Conservation (phyloP, 2,113 vertebrate species). For the Pangasianodon hypophthalmus region DNA sequence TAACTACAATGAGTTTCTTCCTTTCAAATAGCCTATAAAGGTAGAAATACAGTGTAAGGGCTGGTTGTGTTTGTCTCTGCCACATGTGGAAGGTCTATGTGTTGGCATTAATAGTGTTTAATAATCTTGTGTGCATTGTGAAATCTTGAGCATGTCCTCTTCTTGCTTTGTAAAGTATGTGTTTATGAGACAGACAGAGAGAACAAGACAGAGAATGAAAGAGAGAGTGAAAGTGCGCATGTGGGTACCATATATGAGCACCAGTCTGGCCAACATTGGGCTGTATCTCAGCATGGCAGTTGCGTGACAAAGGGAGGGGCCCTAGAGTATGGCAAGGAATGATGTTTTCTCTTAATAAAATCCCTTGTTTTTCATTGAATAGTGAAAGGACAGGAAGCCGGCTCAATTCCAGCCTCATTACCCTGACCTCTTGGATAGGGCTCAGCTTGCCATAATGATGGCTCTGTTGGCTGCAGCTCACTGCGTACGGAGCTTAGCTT, state of each 20-base stretch:
- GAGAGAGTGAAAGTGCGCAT: slow-evolving; percentile 49
- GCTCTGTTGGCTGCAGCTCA: slow-evolving; percentile 56
- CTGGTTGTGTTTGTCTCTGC: slow-evolving; percentile 38
- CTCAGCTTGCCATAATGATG: slow-evolving; percentile 63
- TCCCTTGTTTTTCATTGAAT: slow-evolving; percentile 62
- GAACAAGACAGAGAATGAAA: not conserved
- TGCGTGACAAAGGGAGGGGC: slow-evolving; percentile 58
- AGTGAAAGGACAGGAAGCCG: slow-evolving; percentile 67
- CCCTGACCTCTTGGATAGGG: slow-evolving; percentile 59
- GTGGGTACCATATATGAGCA: slow-evolving; percentile 59
- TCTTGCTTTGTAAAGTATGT: slow-evolving; percentile 6
- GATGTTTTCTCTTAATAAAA: slow-evolving; percentile 68
- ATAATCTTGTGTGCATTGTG: not conserved
- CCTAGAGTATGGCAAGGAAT: slow-evolving; percentile 61
- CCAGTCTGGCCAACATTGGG: slow-evolving; percentile 28
- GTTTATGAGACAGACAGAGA: not conserved
- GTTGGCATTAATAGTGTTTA: not conserved
- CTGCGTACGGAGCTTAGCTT: slow-evolving; percentile 12
- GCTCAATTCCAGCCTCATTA: slow-evolving; percentile 69
- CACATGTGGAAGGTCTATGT: not conserved
- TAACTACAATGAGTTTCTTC: not conserved
- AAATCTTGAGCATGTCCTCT: not conserved
- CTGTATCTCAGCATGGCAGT: slow-evolving; percentile 35
- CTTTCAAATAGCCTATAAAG: not conserved
- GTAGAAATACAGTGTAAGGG: not conserved